Evolutionary conservation across 2,888 invertebrate genomes (phyloP), one percentile per base, ranked within the genome.

Genomic region (Lycaena phlaeas): DNA sequence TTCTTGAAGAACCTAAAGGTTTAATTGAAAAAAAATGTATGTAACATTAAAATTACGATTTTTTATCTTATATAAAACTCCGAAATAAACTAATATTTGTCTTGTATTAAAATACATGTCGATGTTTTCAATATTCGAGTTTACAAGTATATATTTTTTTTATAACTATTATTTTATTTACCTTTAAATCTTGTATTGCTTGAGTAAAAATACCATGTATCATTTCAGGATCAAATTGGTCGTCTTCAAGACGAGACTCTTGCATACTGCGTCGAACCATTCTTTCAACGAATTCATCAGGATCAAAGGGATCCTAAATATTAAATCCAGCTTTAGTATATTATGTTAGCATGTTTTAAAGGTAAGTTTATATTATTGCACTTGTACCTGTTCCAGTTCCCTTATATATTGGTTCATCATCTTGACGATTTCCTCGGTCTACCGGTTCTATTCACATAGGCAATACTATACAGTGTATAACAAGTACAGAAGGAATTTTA

Each of bases 251-350:
- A 31, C 89, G 90, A 12, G 90, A 87, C 59, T 91, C 93, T 55
- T 89, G 90, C 66, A 95, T 94, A 36, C 96, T 95, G 53, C 97
- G 88, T 91, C 98, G 96, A 27, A 98, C 98, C 61, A 98, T 86
- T 41, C 97, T 88, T 70, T 99, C 98, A 1, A 99, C 97, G 85
- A 98, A 98, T 68, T 98, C 98, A 61, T 96, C 95, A 7, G 97
- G 92, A 82, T 97, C 96, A 68, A 98, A 98, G 0, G 97, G 96
- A 64, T 97, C 97, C 96, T 98, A 57, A 4, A 7, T 9, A 30
- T 15, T 5, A 41, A 76, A 71, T 27, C n/a, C n/a, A n/a, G n/a
- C n/a, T n/a, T n/a, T n/a, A n/a, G n/a, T n/a, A n/a, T n/a, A n/a
- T n/a, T n/a, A n/a, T n/a, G n/a, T n/a, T n/a, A n/a, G n/a, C n/a